These are phyloP conservation scores for Etia nguti DNA, from an alignment of 2,113 vertebrate species.

Conservation along the genomic window DNA sequence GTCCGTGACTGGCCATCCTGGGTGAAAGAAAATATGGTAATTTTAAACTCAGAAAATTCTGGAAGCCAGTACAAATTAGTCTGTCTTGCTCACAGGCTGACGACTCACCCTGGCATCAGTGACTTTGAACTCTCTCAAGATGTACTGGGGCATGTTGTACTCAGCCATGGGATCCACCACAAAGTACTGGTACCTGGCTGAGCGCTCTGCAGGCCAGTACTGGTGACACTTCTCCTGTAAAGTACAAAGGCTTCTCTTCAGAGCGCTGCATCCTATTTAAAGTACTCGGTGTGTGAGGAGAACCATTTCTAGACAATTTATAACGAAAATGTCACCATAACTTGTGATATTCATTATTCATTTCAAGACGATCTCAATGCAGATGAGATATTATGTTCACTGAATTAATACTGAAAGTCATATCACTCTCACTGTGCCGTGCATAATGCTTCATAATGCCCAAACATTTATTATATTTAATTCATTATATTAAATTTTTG, in stretches of 20 bases:
- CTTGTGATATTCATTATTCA: not conserved
- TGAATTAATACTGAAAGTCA: not conserved
- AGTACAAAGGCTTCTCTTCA: not conserved
- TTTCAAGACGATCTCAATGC: not conserved
- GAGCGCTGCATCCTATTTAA: not conserved
- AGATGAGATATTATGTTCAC: not conserved
- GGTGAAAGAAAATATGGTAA: not conserved
- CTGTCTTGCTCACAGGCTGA: not conserved
- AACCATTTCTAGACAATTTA: not conserved
- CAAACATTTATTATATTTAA: not conserved
- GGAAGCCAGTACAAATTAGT: not conserved
- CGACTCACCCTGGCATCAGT: conserved; percentile 72
- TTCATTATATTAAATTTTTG: not conserved
- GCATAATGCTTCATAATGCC: not conserved
- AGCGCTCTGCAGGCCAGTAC: conserved; percentile 76
- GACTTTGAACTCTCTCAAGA: conserved; percentile 77
- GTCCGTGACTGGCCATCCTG: conserved; percentile 76
- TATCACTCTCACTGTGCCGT: not conserved
- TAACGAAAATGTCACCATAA: not conserved
- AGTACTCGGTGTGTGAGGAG: not conserved
- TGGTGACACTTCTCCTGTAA: conserved; percentile 77
- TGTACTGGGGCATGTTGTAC: conserved; percentile 80
- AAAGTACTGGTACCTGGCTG: conserved; percentile 77
- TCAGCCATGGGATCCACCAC: conserved; percentile 79
- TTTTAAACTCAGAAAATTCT: not conserved